A percentile compares a stretch with the other conserved stretches of the same genome.
Conservation (phyloP, 1,140 invertebrate genomes). For the Sarcophaga peregrina region DNA sequence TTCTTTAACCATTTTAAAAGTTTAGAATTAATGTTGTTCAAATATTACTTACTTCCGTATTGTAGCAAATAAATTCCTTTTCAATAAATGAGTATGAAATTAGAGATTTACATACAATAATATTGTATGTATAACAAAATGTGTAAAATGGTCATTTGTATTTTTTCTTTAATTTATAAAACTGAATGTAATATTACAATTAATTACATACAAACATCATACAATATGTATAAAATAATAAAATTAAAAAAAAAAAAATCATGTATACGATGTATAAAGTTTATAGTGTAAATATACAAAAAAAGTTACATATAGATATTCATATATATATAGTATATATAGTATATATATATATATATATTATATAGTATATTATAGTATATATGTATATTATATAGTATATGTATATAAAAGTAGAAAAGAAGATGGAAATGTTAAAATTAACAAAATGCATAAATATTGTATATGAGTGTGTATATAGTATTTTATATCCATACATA, state of each 20-base stretch:
- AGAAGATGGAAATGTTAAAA: conserved; percentile 38
- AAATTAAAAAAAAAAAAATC: conserved; percentile 20
- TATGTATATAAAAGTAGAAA: conserved; percentile 25
- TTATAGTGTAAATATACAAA: conserved; percentile 29
- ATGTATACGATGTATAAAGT: conserved; percentile 28
- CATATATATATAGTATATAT: too few relatives aligned
- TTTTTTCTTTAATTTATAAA: conserved; percentile 33
- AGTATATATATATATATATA: too few relatives aligned
- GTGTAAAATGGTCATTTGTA: conserved; percentile 35
- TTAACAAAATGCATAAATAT: conserved; percentile 41
- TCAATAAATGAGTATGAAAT: neutral
- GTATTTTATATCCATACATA: conserved; percentile 31
- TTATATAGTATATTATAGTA: too few relatives aligned
- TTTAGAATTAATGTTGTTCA: too few relatives aligned
- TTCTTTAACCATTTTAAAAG: too few relatives aligned
- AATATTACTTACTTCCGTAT: neutral
- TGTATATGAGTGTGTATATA: conserved; percentile 17
- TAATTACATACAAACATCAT: conserved; percentile 17
- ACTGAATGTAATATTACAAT: conserved; percentile 29
- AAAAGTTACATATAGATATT: neutral
- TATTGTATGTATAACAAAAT: conserved; percentile 30
- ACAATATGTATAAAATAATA: conserved; percentile 41
- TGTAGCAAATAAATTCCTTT: neutral
- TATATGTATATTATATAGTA: too few relatives aligned
- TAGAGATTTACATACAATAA: conserved; percentile 15